Evolutionary conservation across 2,797 vertebrate species (phyloP).

Genomic region (Sciurus vulgaris): DNA sequence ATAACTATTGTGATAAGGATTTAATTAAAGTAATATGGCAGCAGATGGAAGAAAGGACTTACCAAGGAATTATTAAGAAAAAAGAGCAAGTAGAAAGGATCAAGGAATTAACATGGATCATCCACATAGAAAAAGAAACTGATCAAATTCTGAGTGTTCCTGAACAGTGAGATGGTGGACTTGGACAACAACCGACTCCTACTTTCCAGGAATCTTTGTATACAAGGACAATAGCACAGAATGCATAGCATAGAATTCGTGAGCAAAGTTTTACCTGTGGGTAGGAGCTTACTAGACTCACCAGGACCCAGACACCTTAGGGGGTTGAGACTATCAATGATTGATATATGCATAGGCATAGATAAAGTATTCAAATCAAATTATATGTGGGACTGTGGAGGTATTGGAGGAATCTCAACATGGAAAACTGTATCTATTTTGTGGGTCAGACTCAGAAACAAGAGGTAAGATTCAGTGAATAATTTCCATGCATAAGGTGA

Average conservation of each 20-base stretch:
- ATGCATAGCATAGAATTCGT: too few species aligned
- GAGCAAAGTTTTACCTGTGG: not conserved
- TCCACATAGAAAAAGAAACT: too few species aligned
- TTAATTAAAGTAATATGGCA: not conserved
- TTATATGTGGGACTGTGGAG: not conserved
- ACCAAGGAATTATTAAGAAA: too few species aligned
- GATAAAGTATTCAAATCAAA: not conserved
- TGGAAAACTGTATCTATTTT: not conserved
- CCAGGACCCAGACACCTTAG: not conserved
- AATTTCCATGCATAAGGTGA: not conserved
- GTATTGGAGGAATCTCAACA: not conserved
- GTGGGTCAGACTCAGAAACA: not conserved
- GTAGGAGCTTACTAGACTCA: not conserved
- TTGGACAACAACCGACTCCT: too few species aligned
- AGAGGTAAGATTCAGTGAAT: not conserved
- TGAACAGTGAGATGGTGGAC: too few species aligned
- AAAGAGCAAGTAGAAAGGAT: too few species aligned
- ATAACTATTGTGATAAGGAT: not conserved
- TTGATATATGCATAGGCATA: not conserved
- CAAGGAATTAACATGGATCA: too few species aligned
- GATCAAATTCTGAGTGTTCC: too few species aligned
- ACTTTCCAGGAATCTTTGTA: too few species aligned
- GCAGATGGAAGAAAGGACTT: not conserved
- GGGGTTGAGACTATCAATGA: not conserved
- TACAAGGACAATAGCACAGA: too few species aligned